Conservation (phyloP, 2,113 vertebrate genomes). For the Chrysochloris asiatica region DNA sequence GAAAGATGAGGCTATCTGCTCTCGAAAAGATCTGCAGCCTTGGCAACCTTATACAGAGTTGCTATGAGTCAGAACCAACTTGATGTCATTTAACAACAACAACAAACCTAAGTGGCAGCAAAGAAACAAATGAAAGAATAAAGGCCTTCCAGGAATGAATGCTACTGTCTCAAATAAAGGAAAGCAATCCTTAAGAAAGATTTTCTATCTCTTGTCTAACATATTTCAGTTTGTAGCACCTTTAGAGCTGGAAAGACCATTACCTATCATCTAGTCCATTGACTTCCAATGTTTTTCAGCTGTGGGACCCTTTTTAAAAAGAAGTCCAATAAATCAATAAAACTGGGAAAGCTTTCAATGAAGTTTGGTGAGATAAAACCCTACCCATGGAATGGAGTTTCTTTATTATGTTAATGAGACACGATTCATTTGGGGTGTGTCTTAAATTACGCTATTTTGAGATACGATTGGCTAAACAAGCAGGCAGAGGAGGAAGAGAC, state of each 20-base stretch:
- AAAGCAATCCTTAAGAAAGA: neutral
- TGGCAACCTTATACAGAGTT: too few relatives aligned
- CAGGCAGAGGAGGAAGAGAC: too few relatives aligned
- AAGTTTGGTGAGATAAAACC: neutral
- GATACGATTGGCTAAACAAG: too few relatives aligned
- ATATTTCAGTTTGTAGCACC: neutral
- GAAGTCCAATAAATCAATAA: neutral
- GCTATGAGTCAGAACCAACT: too few relatives aligned
- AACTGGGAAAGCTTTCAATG: neutral
- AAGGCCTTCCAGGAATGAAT: too few relatives aligned
- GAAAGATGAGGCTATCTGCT: too few relatives aligned
- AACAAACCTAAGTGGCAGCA: neutral
- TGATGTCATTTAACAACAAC: too few relatives aligned
- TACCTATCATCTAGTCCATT: neutral
- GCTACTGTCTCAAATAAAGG: neutral
- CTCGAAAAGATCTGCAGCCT: too few relatives aligned
- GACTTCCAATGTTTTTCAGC: constrained; percentile 30
- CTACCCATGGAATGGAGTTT: too few relatives aligned
- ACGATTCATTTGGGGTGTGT: too few relatives aligned
- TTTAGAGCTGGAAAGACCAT: neutral
- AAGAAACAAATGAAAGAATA: neutral
- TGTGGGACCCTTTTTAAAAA: neutral
- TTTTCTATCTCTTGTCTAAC: neutral
- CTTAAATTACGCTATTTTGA: too few relatives aligned
- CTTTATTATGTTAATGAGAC: too few relatives aligned